Base-by-base conservation (phyloP, 2,888 invertebrate genomes). In the Oscheius onirici region DNA sequence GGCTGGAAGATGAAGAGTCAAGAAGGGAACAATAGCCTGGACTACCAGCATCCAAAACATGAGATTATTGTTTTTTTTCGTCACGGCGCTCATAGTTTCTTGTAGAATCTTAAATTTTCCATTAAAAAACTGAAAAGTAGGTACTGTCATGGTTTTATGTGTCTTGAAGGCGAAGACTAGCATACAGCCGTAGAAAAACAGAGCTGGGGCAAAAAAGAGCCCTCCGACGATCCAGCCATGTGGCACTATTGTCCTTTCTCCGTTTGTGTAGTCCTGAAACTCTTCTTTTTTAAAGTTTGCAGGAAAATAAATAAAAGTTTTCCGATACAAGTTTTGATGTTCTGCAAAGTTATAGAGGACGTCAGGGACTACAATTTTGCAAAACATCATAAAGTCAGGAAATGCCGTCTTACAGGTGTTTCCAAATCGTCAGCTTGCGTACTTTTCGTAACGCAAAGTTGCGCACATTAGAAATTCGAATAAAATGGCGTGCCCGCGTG, bases 1-100 rank as follows among this genome's bases (percentile, higher is more conserved):
- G 1, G 17, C 49, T 3, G 63, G 63, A 26, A 49, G 10, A 10
- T 63, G 63, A 2, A 63, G 49, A 15, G 26, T 17, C n/a, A 63
- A 17, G 2, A 63, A 49, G 2, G 63, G 63, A 11, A 63, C 49
- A n/a, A 63, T 17, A 5, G 63, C 17, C 26, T 63, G 61, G 46
- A 63, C 46, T 3, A 63, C 24, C 49, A 63, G 20, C 63, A 63
- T 63, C 22, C 49, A 28, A 13, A 63, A 49, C n/a, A 63, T 46
- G 1, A 49, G 15, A 1, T 24, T 13, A 15, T 63, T 24, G 15
- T 49, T 24, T 24, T 63, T 49, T 22, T 49, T 46, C 6, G 63
- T 49, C 13, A 24, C 17, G 10, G 49, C 26, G 26, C 63, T 63
- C 63, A 63, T 63, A 6, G 63, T 44, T 3, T 63, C 46, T 41